A percentile compares a stretch with the other conserved stretches of the same genome.
Conservation (phyloP, 2,888 invertebrate genomes). For the Ennomos erosarius region DNA sequence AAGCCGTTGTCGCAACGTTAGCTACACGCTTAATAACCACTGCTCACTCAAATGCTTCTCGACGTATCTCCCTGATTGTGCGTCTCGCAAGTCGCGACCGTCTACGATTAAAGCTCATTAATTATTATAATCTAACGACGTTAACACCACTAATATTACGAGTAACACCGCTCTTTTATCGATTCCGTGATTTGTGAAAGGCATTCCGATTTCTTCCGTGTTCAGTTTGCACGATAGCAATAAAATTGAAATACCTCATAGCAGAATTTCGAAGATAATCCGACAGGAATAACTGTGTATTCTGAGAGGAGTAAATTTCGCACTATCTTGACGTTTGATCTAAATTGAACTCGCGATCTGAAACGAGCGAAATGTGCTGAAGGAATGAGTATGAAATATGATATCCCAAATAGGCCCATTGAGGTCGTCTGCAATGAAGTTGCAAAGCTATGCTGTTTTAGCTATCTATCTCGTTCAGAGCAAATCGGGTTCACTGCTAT, state of each 20-base stretch:
- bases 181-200: slow-evolving; percentile 46
- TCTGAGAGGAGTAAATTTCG: slow-evolving; percentile 52
- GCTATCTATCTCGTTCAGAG: slow-evolving; percentile 63
- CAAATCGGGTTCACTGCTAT: slow-evolving; percentile 51
- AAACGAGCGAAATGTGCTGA: slow-evolving; percentile 64
- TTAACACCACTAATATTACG: slow-evolving; percentile 51
- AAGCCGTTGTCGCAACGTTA: slow-evolving; percentile 80
- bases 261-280: slow-evolving; percentile 51
- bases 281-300: slow-evolving; percentile 59
- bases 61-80: slow-evolving; percentile 57
- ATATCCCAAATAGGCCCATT: slow-evolving; percentile 55
- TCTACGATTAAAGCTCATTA: slow-evolving; percentile 57
- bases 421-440: slow-evolving; percentile 60
- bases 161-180: slow-evolving; percentile 43
- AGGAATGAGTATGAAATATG: slow-evolving; percentile 60
- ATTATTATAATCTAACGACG: slow-evolving; percentile 56
- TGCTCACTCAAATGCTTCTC: slow-evolving; percentile 59
- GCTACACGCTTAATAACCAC: slow-evolving; percentile 65
- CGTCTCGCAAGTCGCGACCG: slow-evolving; percentile 50
- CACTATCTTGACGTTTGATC: slow-evolving; percentile 65
- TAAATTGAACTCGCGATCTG: slow-evolving; percentile 73
- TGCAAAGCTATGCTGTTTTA: slow-evolving; percentile 55
- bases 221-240: slow-evolving; percentile 34
- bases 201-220: slow-evolving; percentile 33
- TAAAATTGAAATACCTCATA: slow-evolving; percentile 45